Evolutionary conservation across 1,140 invertebrate genomes (phyloP).

Genomic region (Drosophila rufa): DNA sequence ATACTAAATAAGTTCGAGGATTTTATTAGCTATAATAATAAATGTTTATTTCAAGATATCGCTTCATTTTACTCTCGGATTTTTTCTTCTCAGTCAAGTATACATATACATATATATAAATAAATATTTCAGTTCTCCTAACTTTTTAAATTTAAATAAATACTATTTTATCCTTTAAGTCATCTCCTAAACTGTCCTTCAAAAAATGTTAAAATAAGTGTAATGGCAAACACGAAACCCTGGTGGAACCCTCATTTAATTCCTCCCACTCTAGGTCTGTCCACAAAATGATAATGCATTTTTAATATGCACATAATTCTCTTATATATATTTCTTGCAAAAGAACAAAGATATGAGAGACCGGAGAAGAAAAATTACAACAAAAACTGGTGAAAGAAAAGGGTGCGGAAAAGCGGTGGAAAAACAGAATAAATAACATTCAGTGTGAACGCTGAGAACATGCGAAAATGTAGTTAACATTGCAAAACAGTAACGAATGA

Average conservation of each 20-base stretch:
- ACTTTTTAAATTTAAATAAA: not conserved
- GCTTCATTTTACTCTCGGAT: not conserved
- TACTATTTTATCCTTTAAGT: not conserved
- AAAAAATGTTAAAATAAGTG: slow-evolving; percentile 8
- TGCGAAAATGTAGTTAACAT: slow-evolving; percentile 79
- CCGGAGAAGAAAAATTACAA: slow-evolving; percentile 22
- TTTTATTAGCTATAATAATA: no score
- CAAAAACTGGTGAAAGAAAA: slow-evolving; percentile 21
- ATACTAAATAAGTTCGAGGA: no score
- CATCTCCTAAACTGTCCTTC: slow-evolving; percentile 24
- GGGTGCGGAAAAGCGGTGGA: slow-evolving; percentile 6
- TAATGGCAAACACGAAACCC: not conserved
- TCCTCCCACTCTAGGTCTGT: slow-evolving; percentile 3
- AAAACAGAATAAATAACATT: slow-evolving; percentile 58
- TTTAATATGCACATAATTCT: slow-evolving; percentile 78
- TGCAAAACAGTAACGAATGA: slow-evolving; percentile 80
- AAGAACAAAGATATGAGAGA: slow-evolving; percentile 35
- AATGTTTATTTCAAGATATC: not conserved
- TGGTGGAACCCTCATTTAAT: slow-evolving; percentile 16
- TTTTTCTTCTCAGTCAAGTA: not conserved
- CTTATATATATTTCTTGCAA: slow-evolving; percentile 42
- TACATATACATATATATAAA: not conserved
- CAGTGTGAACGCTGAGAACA: slow-evolving; percentile 59
- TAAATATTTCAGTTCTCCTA: not conserved
- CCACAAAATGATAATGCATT: slow-evolving; percentile 64